Base-by-base conservation (phyloP, 1,140 invertebrate genomes). In the Solenopsis invicta region DNA sequence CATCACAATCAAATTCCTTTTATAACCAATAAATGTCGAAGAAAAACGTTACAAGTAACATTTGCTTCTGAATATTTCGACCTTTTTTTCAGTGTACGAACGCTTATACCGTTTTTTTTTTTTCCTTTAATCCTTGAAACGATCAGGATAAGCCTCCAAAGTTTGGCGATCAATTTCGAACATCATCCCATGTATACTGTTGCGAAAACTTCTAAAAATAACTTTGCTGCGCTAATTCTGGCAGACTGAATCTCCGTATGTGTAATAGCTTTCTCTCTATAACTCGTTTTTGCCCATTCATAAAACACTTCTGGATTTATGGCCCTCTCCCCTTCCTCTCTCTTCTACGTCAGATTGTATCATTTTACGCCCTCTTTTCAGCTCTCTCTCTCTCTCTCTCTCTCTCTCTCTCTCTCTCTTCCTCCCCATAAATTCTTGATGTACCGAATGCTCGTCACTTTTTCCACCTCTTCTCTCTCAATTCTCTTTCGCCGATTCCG, bases 401-500 rank as follows among this genome's bases (percentile, higher is more conserved):
- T 56, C 48, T 37, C 45, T 86, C 52, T 54, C 45, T 74, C 52
- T 54, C 45, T 74, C 61, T n/a, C 80, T 56, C 48, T 37, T 52
- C 82, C 52, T 54, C 45, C 66, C 61, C 18, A 84, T 71, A 85
- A 62, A 50, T 50, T 72, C 50, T 24, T 52, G 45, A 69, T 80
- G 21, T 45, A 56, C 18, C 64, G 24, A 75, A 61, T 45, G 16
- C 50, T 45, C 24, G 24, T 50, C 56, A 62, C 16, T 45, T 81
- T 18, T 76, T 59, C 59, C 21, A 66, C 12, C 21, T 24, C 9
- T 6, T 66, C 9, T n/a, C 6, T 66, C 59, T 78, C 45, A 34
- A 75, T 75, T 78, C 41, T 54, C 62, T 72, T 50, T 59, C 62
- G 21, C n/a, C 76, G 66, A 61, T 86, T 81, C 34, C 24, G 18